These are phyloP conservation scores for Diarsia mendica DNA, from an alignment of 2,888 invertebrate genomes.

Conservation along the genomic window DNA sequence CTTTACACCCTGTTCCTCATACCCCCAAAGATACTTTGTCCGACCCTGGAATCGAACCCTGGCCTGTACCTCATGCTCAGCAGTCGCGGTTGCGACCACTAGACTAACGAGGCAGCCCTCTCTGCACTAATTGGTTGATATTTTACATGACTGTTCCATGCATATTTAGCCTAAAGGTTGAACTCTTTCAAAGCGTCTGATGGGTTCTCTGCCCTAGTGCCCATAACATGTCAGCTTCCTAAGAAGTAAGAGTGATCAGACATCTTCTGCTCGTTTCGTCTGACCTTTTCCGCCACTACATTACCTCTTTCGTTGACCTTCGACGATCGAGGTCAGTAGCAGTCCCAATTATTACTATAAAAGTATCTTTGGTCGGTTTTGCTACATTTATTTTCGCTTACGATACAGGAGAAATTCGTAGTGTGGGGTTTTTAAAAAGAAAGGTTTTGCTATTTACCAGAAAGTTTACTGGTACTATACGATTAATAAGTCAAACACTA, in stretches of 20 bases:
- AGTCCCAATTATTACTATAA: neutral
- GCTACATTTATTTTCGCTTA: too few species aligned
- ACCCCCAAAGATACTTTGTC: too few species aligned
- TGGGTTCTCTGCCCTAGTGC: neutral
- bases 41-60: too few species aligned
- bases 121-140: neutral
- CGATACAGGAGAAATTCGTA: too few species aligned
- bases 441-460: neutral
- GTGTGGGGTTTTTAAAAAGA: too few species aligned
- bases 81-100: too few species aligned
- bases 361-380: too few species aligned
- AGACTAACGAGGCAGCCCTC: too few species aligned
- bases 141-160: neutral
- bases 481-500: constrained; percentile 2
- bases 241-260: neutral
- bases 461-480: neutral
- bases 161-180: neutral
- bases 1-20: too few species aligned
- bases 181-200: neutral
- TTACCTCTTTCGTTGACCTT: neutral
- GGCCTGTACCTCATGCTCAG: too few species aligned
- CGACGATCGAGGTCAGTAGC: neutral
- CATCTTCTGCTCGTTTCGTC: neutral
- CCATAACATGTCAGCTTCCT: neutral
- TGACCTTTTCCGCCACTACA: neutral